phyloP scores from a whole-genome alignment of 2,113 vertebrate species.

The Chaetura pelagica region DNA sequence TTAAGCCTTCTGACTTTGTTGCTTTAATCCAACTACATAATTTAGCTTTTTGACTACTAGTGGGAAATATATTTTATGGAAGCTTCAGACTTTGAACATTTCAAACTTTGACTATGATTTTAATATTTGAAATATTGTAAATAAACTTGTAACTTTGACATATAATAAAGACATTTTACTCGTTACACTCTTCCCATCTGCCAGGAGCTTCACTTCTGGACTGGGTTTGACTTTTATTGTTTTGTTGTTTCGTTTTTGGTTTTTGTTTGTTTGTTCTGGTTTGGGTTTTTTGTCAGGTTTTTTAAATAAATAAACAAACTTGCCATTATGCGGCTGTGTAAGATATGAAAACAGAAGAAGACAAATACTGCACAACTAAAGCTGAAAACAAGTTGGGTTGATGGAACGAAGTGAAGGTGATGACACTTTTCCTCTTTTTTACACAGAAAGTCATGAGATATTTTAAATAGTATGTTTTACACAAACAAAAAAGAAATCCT shows the following conservation, averaged over 20 bases:
- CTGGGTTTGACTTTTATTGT: background rate
- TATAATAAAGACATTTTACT: background rate
- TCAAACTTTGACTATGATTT: background rate
- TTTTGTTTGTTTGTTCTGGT: too few species aligned
- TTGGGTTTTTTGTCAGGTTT: too few species aligned
- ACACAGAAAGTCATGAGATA: conserved; percentile 12
- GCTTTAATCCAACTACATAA: background rate
- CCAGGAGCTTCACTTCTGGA: conserved; percentile 8
- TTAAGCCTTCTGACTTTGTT: background rate
- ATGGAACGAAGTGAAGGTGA: conserved; percentile 50
- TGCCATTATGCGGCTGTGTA: conserved; percentile 41
- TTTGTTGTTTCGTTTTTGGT: background rate
- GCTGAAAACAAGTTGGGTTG: conserved; percentile 37
- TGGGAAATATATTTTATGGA: conserved; percentile 1
- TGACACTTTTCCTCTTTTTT: conserved; percentile 20
- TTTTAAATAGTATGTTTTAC: conserved; percentile 21
- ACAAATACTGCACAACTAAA: conserved; percentile 60
- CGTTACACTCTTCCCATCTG: background rate
- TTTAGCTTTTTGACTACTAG: background rate
- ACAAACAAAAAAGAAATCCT: background rate
- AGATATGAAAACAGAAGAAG: conserved; percentile 36
- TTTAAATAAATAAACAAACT: background rate
- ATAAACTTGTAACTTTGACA: background rate
- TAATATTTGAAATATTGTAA: background rate
- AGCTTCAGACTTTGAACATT: background rate